Evolutionary conservation across 2,113 vertebrate species (phyloP).

Genomic region (Lathamus discolor): DNA sequence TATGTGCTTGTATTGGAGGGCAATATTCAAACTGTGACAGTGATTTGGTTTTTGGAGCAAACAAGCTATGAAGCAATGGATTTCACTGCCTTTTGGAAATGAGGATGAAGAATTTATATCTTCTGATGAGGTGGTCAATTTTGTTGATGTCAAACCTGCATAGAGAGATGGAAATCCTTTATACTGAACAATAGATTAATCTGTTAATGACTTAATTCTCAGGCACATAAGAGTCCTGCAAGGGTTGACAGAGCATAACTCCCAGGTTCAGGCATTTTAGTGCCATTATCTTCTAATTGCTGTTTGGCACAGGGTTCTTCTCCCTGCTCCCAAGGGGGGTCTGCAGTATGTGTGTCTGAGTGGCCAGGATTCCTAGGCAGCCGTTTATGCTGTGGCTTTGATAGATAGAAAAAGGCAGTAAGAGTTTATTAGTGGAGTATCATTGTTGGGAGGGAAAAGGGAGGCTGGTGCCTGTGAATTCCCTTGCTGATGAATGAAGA

Average conservation of each 20-base stretch:
- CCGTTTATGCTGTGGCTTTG: neutral
- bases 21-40: neutral
- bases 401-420: constrained; percentile 22
- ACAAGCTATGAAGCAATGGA: neutral
- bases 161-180: neutral
- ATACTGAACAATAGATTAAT: neutral
- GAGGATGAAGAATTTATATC: neutral
- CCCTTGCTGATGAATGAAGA: neutral
- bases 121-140: neutral
- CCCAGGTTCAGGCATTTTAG: constrained; percentile 42
- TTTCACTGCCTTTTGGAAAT: neutral
- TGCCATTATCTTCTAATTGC: constrained; percentile 54
- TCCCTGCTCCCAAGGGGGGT: neutral
- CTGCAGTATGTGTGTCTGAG: neutral
- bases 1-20: neutral
- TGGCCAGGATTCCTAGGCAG: neutral
- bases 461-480: neutral
- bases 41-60: neutral
- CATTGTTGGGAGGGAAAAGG: neutral
- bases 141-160: neutral
- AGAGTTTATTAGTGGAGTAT: constrained; percentile 36
- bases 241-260: constrained; percentile 33
- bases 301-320: constrained; percentile 40
- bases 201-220: constrained; percentile 46
- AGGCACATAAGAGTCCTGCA: neutral